phyloP scores from a whole-genome alignment of 2,888 invertebrate genomes.

The Drosophila niveifrons region DNA sequence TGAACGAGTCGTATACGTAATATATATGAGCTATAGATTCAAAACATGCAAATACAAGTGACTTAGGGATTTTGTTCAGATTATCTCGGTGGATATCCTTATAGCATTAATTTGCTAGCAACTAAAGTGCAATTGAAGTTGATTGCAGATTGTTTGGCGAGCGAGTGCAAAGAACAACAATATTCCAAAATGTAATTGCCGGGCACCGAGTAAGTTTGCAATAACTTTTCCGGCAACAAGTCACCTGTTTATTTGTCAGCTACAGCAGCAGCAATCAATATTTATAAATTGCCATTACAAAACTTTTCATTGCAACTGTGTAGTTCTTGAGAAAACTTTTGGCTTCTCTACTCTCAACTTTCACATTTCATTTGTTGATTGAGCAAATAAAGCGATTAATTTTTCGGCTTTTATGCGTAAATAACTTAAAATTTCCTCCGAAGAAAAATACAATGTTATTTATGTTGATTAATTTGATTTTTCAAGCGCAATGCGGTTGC shows the following conservation, averaged over 20 bases:
- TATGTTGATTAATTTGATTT: constrained; percentile 48
- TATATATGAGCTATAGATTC: constrained; percentile 3
- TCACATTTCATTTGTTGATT: neutral
- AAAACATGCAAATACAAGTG: constrained; percentile 3
- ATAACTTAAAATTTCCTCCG: neutral
- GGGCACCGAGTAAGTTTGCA: constrained; percentile 12
- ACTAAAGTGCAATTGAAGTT: constrained; percentile 9
- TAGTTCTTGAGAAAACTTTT: constrained; percentile 5
- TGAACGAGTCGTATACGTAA: constrained; percentile 18
- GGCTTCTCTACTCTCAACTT: constrained; percentile 2
- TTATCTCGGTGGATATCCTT: neutral
- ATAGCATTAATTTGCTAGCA: neutral
- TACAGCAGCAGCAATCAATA: constrained; percentile 35
- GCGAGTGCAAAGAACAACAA: constrained; percentile 2
- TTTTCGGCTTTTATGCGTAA: constrained; percentile 1
- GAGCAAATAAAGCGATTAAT: constrained; percentile 7
- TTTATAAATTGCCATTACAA: constrained; percentile 30
- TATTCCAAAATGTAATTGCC: constrained; percentile 32
- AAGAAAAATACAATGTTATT: neutral
- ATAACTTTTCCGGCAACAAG: constrained; percentile 28
- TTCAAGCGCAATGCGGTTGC: constrained; percentile 35
- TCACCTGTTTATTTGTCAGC: constrained; percentile 22
- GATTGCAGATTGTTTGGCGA: constrained; percentile 1
- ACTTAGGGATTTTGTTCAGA: neutral
- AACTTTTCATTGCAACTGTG: constrained; percentile 35